These are phyloP conservation scores for Dorcus parallelipipedus DNA, from an alignment of 2,888 invertebrate species.

Conservation along the genomic window DNA sequence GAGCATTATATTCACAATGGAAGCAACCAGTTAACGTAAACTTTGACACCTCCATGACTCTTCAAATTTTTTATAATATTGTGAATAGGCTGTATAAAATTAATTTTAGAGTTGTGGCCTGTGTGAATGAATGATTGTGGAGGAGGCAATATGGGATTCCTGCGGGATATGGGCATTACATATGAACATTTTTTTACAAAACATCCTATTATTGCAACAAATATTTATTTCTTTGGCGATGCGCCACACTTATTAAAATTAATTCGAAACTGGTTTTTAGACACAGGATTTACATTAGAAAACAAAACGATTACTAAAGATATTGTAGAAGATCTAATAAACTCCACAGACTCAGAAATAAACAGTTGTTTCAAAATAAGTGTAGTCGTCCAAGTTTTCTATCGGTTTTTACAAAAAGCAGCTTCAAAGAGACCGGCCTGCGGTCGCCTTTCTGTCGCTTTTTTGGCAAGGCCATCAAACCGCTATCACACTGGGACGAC, in stretches of 20 bases:
- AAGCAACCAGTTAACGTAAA: constrained; percentile 30
- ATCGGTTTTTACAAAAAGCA: too few species aligned
- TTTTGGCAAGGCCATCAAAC: too few species aligned
- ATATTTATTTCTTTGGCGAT: constrained; percentile 25
- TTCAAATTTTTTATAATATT: constrained; percentile 22
- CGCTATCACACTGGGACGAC: too few species aligned
- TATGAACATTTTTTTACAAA: constrained; percentile 6
- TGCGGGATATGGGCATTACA: too few species aligned
- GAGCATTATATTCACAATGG: constrained; percentile 28
- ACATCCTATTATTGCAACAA: constrained; percentile 20
- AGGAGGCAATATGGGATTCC: too few species aligned
- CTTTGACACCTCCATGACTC: constrained; percentile 35
- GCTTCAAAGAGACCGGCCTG: too few species aligned
- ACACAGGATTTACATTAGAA: constrained; percentile 13
- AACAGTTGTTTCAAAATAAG: constrained; percentile 13
- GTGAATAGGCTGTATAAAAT: constrained; percentile 20
- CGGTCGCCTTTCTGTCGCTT: too few species aligned
- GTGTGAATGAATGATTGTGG: too few species aligned
- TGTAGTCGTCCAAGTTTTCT: too few species aligned
- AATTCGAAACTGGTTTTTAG: constrained; percentile 23
- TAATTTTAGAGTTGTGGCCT: constrained; percentile 20
- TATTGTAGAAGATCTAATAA: background rate
- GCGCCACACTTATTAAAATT: constrained; percentile 23
- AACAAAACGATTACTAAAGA: constrained; percentile 1
- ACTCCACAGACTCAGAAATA: constrained; percentile 2